phyloP scores from a whole-genome alignment of 1,140 invertebrate genomes.

The Venustaconcha ellipsiformis region DNA sequence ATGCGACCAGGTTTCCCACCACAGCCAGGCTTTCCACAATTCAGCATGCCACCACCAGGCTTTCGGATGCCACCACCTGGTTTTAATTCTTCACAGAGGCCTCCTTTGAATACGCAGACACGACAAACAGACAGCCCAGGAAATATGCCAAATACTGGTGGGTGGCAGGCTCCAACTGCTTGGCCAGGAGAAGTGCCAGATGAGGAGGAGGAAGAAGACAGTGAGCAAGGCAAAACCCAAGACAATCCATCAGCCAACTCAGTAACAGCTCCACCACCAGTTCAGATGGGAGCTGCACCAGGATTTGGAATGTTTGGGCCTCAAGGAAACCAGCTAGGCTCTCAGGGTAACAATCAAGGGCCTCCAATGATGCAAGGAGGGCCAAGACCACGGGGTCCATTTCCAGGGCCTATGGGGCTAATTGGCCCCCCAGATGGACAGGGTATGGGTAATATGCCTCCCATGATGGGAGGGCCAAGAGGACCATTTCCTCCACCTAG shows the following conservation, averaged over 20 bases:
- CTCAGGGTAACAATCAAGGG: no score
- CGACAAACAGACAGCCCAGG: slow-evolving; percentile 5
- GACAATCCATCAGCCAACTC: slow-evolving; percentile 1
- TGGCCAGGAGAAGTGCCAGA: slow-evolving; percentile 32
- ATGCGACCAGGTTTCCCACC: slow-evolving; percentile 14
- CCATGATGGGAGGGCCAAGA: no score
- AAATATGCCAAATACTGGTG: not conserved
- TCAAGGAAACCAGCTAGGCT: no score
- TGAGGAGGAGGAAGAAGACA: slow-evolving; percentile 27
- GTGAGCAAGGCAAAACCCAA: slow-evolving; percentile 16
- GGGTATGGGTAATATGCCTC: not conserved
- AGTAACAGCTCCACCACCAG: no score
- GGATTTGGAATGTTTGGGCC: no score
- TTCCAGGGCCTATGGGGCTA: slow-evolving; percentile 8
- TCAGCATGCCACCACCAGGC: slow-evolving; percentile 31
- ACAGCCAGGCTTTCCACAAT: slow-evolving; percentile 23
- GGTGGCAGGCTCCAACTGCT: slow-evolving; percentile 16
- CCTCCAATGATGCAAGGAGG: not conserved
- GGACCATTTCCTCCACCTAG: not conserved
- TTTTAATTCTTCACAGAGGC: slow-evolving; percentile 14
- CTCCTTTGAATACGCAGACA: not conserved
- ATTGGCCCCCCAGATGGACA: slow-evolving; percentile 1
- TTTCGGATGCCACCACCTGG: slow-evolving; percentile 32
- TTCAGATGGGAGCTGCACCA: no score
- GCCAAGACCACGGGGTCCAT: not conserved